These are phyloP conservation scores for Papilio helenus DNA, from an alignment of 1,140 invertebrate species.

Conservation along the genomic window DNA sequence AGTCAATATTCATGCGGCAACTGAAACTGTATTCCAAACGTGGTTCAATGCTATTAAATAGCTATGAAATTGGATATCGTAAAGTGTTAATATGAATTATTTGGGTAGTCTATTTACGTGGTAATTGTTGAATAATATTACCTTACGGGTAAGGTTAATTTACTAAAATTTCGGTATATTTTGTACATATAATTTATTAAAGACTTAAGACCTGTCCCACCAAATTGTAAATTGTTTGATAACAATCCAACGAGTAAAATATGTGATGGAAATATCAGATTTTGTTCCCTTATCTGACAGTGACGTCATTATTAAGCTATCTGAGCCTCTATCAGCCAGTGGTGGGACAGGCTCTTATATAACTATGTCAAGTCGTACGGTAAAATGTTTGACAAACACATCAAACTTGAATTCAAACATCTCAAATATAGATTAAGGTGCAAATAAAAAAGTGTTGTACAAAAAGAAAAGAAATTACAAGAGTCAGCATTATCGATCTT, in stretches of 20 bases:
- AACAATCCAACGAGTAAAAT: too few relatives aligned
- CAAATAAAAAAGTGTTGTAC: too few relatives aligned
- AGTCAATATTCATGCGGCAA: conserved; percentile 16
- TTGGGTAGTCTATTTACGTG: neutral
- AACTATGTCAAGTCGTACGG: neutral
- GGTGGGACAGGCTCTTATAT: too few relatives aligned
- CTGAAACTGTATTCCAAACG: neutral
- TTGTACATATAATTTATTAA: neutral
- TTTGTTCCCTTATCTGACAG: too few relatives aligned
- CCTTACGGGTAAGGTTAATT: neutral
- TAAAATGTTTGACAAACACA: neutral
- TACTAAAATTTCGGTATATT: neutral
- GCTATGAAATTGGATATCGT: conserved; percentile 9
- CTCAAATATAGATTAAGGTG: too few relatives aligned
- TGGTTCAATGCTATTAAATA: neutral
- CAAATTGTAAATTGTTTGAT: too few relatives aligned
- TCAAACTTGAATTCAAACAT: too few relatives aligned
- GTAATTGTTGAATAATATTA: neutral
- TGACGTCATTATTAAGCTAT: too few relatives aligned
- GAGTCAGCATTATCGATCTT: neutral
- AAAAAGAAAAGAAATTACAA: too few relatives aligned
- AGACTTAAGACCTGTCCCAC: too few relatives aligned
- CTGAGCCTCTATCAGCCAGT: too few relatives aligned
- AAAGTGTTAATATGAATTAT: neutral
- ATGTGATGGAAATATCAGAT: too few relatives aligned